A percentile compares a stretch with the other conserved stretches of the same genome.
These are phyloP conservation scores for Peromyscus leucopus DNA, from an alignment of 2,113 vertebrate genomes.

Conservation along the genomic window DNA sequence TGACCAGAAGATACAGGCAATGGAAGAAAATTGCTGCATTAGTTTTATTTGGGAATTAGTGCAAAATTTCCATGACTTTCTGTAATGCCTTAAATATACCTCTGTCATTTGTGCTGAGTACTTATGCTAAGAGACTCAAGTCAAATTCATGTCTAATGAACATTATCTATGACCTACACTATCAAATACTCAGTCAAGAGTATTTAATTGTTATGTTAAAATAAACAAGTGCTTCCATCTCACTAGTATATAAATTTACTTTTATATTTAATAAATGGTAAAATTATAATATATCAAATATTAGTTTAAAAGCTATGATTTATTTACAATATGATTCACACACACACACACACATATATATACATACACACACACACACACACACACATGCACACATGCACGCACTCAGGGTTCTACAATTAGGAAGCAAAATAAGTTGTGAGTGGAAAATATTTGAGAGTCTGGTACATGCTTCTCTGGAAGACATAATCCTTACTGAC, in stretches of 20 bases:
- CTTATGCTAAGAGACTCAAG: background rate
- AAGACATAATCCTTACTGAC: constrained; percentile 71
- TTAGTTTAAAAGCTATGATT: background rate
- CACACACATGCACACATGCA: no score
- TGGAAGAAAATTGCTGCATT: background rate
- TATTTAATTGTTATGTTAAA: background rate
- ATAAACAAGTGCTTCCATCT: background rate
- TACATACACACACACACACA: no score
- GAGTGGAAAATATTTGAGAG: background rate
- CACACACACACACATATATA: no score
- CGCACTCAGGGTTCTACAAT: background rate
- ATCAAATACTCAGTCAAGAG: background rate
- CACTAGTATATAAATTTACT: background rate
- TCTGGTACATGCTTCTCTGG: background rate
- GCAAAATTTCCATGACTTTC: background rate
- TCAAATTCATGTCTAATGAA: background rate
- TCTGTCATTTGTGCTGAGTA: background rate
- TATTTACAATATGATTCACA: background rate
- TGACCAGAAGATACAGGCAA: no score
- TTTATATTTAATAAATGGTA: background rate
- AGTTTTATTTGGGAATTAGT: background rate
- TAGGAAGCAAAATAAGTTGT: background rate
- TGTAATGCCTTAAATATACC: background rate
- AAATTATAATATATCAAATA: background rate
- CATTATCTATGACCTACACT: background rate